Conservation (phyloP, 2,113 vertebrate genomes). For the Puffinus mauretanicus region DNA sequence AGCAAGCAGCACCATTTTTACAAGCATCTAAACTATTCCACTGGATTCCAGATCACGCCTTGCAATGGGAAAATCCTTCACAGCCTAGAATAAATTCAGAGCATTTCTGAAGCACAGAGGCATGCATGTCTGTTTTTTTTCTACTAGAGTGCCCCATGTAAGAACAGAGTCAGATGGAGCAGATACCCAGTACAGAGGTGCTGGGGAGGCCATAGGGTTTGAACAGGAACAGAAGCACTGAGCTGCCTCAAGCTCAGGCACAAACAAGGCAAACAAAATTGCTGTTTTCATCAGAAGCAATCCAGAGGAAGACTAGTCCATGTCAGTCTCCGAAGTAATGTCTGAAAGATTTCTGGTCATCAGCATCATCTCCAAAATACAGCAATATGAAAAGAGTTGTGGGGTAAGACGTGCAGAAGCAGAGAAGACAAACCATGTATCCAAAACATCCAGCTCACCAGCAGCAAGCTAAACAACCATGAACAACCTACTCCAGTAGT, state of each 20-base stretch:
- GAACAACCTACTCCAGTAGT: neutral
- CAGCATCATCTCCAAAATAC: neutral
- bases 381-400: neutral
- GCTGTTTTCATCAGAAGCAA: neutral
- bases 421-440: neutral
- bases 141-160: neutral
- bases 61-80: neutral
- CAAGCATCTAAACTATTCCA: neutral
- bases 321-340: neutral
- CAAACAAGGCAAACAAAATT: neutral
- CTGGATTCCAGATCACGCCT: neutral
- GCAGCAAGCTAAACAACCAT: neutral
- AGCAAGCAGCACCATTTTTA: neutral
- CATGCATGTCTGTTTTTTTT: accelerated
- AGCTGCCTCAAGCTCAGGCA: neutral
- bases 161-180: neutral
- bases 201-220: neutral
- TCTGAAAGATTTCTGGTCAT: neutral
- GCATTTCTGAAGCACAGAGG: neutral
- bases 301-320: neutral
- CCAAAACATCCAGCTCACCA: neutral
- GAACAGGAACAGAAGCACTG: neutral
- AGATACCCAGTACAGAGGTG: neutral
- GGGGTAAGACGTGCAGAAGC: neutral
- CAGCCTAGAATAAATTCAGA: neutral